These are phyloP conservation scores for chimpanzee (Pan troglodytes) DNA, from an alignment of 2,113 vertebrate genomes.

Conservation along the genomic window NHGRI_mPanTro3-v2.1_pri NC_072410.2:38026001-38026500, in stretches of 20 bases:
- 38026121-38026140: background rate
- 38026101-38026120: background rate
- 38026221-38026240: background rate
- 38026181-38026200: background rate
- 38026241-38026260: background rate
- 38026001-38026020: constrained; percentile 88
- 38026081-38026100: background rate
- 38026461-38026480: background rate
- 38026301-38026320: background rate
- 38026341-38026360: background rate
- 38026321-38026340: background rate
- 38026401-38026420: background rate
- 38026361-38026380: background rate
- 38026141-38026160: background rate
- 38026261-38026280: background rate
- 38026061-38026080: background rate
- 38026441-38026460: background rate
- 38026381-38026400: background rate
- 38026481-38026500: background rate
- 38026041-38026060: constrained; percentile 86
- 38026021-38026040: constrained; percentile 87
- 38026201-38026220: background rate
- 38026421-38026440: background rate
- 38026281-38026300: background rate
- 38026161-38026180: background rate